Conservation (phyloP, 2,113 vertebrate species). For the Macrotus californicus region DNA sequence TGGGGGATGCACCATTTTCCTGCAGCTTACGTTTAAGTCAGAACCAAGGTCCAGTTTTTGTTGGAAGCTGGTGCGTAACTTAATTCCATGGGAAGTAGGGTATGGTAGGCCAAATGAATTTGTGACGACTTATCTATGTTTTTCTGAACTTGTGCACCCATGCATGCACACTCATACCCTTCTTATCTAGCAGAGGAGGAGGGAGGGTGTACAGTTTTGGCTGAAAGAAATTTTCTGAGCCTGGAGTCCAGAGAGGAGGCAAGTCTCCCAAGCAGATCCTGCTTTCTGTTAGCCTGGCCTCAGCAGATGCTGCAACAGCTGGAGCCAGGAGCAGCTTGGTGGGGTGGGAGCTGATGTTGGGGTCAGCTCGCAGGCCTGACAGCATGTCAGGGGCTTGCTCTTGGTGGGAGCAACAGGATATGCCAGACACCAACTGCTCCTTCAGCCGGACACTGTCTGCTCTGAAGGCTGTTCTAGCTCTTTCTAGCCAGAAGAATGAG, state of each 20-base stretch:
- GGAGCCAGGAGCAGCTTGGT: background rate
- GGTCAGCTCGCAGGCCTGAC: background rate
- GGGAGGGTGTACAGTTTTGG: background rate
- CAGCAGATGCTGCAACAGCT: constrained; percentile 49
- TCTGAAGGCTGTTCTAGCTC: background rate
- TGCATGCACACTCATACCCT: background rate
- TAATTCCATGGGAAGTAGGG: constrained; percentile 11
- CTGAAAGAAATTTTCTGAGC: background rate
- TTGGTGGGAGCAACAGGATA: constrained; percentile 12
- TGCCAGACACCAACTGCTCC: background rate
- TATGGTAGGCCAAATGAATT: background rate
- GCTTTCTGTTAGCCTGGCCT: background rate
- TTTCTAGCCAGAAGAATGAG: background rate
- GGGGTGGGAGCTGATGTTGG: background rate
- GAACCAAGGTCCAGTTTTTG: background rate
- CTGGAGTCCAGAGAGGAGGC: background rate
- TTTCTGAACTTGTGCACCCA: background rate
- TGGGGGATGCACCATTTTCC: background rate
- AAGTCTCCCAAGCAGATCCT: background rate
- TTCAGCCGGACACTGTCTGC: background rate
- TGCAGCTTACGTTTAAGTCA: background rate
- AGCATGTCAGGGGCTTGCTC: background rate
- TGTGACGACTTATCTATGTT: background rate
- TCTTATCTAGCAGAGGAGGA: accelerated
- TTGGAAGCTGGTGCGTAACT: background rate